A percentile compares a stretch with the other conserved stretches of the same genome.
These are phyloP conservation scores for Eumacrocentrus americanus DNA, from an alignment of 2,888 invertebrate genomes.

Conservation along the genomic window DNA sequence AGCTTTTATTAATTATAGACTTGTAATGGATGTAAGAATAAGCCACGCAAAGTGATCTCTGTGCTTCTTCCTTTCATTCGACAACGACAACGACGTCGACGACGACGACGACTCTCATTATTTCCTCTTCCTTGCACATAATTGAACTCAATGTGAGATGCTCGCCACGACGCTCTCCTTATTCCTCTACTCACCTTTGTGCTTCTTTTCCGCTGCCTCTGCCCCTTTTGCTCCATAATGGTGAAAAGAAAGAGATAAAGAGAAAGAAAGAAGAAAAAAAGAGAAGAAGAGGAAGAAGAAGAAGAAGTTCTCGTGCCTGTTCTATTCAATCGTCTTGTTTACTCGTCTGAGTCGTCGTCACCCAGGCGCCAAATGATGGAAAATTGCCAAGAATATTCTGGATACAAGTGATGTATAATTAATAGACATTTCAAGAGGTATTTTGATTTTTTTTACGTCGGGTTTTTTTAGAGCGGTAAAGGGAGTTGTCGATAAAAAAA, in stretches of 20 bases:
- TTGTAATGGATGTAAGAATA: too few species aligned
- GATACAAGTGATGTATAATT: constrained; percentile 3
- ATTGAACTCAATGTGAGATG: constrained; percentile 24
- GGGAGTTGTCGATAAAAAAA: too few species aligned
- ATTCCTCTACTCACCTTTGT: neutral
- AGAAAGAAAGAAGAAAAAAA: neutral
- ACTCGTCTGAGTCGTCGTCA: neutral
- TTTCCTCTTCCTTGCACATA: constrained; percentile 14
- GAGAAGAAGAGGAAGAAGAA: too few species aligned
- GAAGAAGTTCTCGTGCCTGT: too few species aligned
- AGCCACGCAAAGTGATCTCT: too few species aligned
- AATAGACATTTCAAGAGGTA: too few species aligned
- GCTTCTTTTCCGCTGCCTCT: neutral
- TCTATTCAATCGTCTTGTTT: constrained; percentile 12
- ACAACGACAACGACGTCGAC: neutral
- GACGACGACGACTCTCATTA: constrained; percentile 2
- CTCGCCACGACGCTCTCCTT: constrained; percentile 8
- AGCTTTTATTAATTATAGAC: too few species aligned
- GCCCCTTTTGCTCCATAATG: neutral
- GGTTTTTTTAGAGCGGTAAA: too few species aligned
- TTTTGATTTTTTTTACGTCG: neutral
- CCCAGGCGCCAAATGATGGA: constrained; percentile 7
- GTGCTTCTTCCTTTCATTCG: neutral
- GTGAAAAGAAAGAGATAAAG: neutral
- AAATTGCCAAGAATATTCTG: constrained; percentile 2